A percentile compares a stretch with the other conserved stretches of the same genome.
Conservation (phyloP, 2,888 invertebrate species). For the Calephelis perditalis region DNA sequence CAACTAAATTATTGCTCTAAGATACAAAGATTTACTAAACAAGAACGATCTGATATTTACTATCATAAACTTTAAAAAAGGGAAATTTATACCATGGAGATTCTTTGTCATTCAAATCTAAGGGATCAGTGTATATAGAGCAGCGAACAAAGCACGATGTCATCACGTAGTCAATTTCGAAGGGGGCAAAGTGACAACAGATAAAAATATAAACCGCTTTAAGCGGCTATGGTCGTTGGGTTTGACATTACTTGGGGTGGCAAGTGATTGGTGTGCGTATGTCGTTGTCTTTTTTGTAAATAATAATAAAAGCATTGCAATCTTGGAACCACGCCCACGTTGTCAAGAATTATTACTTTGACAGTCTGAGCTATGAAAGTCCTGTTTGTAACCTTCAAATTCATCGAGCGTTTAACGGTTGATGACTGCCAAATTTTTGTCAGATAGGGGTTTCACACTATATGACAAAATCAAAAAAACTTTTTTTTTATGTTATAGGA, state of each 20-base stretch:
- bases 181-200: slow-evolving; percentile 51
- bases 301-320: slow-evolving; percentile 34
- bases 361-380: neutral
- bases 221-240: slow-evolving; percentile 56
- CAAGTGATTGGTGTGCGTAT: slow-evolving; percentile 41
- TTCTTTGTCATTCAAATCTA: slow-evolving; percentile 38
- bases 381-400: too few species aligned
- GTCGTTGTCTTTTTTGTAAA: slow-evolving; percentile 36
- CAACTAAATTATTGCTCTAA: too few species aligned
- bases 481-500: too few species aligned
- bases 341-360: slow-evolving; percentile 34
- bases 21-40: too few species aligned
- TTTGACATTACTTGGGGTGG: slow-evolving; percentile 50
- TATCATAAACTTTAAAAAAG: slow-evolving; percentile 17
- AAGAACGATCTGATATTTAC: too few species aligned
- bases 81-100: slow-evolving; percentile 35
- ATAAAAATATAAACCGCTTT: slow-evolving; percentile 73
- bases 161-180: slow-evolving; percentile 37
- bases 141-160: slow-evolving; percentile 30
- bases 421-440: too few species aligned
- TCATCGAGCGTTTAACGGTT: too few species aligned
- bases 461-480: too few species aligned
- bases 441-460: too few species aligned
- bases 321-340: slow-evolving; percentile 58
- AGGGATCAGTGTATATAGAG: slow-evolving; percentile 6